phyloP scores from a whole-genome alignment of 2,888 invertebrate species.

The Choreutis nemorana region DNA sequence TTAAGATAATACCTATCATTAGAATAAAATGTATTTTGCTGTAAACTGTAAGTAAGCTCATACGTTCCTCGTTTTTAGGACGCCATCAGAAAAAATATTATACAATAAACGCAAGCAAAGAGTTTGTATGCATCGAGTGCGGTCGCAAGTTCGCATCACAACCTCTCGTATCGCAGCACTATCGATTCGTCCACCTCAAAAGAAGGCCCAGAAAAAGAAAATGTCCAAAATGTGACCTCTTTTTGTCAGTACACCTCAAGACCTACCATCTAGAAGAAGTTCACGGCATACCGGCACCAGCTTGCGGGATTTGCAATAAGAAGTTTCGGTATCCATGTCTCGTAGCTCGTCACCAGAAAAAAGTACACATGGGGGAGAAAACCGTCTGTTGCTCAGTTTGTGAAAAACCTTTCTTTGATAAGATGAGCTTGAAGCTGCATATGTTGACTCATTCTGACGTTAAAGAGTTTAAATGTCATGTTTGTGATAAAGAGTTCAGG shows the following conservation, averaged over 20 bases:
- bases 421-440: conserved; percentile 19
- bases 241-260: conserved; percentile 22
- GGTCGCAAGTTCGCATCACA: conserved; percentile 22
- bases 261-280: conserved; percentile 30
- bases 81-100: too few relatives aligned
- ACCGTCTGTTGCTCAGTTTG: conserved; percentile 50
- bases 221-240: conserved; percentile 28
- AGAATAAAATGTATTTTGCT: too few relatives aligned
- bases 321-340: conserved; percentile 29
- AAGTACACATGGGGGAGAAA: conserved; percentile 32
- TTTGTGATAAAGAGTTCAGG: conserved; percentile 19
- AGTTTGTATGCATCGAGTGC: conserved; percentile 26
- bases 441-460: conserved; percentile 19
- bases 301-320: conserved; percentile 32
- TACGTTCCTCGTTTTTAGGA: too few relatives aligned
- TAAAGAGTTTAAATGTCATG: conserved; percentile 20
- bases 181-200: conserved; percentile 32
- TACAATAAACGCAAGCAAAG: conserved; percentile 14
- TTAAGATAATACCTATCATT: too few relatives aligned
- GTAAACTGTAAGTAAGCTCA: too few relatives aligned
- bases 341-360: conserved; percentile 29
- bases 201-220: conserved; percentile 22
- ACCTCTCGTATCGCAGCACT: conserved; percentile 32
- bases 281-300: conserved; percentile 33
- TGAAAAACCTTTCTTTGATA: conserved; percentile 43